Conservation (phyloP, 1,140 invertebrate genomes). For the Holcopasites calliopsidis region DNA sequence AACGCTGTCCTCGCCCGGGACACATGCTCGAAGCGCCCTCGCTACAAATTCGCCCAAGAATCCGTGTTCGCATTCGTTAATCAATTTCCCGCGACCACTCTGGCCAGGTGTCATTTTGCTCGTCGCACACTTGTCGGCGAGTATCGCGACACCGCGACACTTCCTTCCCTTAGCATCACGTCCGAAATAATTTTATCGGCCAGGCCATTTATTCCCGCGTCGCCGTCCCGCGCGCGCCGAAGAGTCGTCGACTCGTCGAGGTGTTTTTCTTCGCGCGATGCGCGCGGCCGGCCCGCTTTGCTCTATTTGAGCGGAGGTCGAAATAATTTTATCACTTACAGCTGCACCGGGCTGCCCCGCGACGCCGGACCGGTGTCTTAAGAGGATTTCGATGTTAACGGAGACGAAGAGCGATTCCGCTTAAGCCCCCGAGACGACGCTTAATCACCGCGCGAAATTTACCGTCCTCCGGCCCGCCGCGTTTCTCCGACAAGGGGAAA, state of each 20-base stretch:
- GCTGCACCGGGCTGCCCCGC: slow-evolving; percentile 42
- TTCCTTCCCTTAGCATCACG: slow-evolving; percentile 33
- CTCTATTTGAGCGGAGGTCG: slow-evolving; percentile 59
- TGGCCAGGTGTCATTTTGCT: slow-evolving; percentile 3
- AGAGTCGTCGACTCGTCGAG: slow-evolving; percentile 10
- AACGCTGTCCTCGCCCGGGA: too few species aligned
- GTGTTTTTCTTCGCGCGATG: slow-evolving; percentile 30
- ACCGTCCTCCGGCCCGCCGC: slow-evolving; percentile 27
- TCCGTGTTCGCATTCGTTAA: background rate
- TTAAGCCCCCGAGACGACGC: slow-evolving; percentile 51
- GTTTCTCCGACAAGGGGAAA: slow-evolving; percentile 17
- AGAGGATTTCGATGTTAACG: slow-evolving; percentile 63
- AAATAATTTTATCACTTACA: slow-evolving; percentile 68
- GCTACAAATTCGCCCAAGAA: background rate
- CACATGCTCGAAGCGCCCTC: too few species aligned
- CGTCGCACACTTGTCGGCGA: slow-evolving; percentile 7
- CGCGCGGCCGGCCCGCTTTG: slow-evolving; percentile 26
- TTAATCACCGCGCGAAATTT: slow-evolving; percentile 61
- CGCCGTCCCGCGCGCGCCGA: slow-evolving; percentile 14
- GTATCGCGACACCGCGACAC: slow-evolving; percentile 5
- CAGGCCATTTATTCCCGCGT: slow-evolving; percentile 37
- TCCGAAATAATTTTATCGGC: slow-evolving; percentile 55
- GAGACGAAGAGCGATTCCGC: slow-evolving; percentile 63
- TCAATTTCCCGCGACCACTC: background rate
- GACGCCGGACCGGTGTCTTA: slow-evolving; percentile 41